Evolutionary conservation across 2,797 vertebrate genomes (phyloP).

Genomic region (Eulemur mongoz): DNA sequence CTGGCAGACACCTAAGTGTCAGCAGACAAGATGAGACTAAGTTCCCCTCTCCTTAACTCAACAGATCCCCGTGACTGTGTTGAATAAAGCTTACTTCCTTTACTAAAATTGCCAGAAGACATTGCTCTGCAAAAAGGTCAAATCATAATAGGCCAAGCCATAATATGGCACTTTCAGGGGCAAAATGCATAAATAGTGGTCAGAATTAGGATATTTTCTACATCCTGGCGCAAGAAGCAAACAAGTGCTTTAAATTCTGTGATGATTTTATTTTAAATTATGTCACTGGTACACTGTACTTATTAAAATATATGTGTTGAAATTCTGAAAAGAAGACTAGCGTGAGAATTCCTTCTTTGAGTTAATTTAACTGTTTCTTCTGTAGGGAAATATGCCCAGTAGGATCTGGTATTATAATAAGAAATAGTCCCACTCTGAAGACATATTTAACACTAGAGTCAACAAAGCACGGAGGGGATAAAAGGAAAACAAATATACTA

Average conservation of each 20-base stretch:
- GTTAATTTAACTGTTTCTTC: neutral
- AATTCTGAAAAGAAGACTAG: neutral
- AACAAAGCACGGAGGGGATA: neutral
- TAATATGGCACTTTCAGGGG: neutral
- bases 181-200: neutral
- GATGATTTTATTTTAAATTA: conserved; percentile 49
- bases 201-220: neutral
- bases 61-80: neutral
- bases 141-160: neutral
- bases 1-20: neutral
- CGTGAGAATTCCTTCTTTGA: neutral
- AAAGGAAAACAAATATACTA: neutral
- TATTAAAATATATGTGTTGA: conserved; percentile 15
- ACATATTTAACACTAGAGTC: neutral
- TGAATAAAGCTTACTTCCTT: conserved; percentile 18
- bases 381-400: neutral
- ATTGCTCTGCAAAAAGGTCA: neutral
- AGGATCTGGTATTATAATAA: neutral
- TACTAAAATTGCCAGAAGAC: neutral
- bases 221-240: conserved; percentile 25
- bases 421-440: neutral
- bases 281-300: neutral
- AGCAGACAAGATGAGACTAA: neutral
- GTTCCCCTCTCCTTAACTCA: neutral
- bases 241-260: conserved; percentile 29